Conservation (phyloP, 2,113 vertebrate species). For the Origma solitaria region DNA sequence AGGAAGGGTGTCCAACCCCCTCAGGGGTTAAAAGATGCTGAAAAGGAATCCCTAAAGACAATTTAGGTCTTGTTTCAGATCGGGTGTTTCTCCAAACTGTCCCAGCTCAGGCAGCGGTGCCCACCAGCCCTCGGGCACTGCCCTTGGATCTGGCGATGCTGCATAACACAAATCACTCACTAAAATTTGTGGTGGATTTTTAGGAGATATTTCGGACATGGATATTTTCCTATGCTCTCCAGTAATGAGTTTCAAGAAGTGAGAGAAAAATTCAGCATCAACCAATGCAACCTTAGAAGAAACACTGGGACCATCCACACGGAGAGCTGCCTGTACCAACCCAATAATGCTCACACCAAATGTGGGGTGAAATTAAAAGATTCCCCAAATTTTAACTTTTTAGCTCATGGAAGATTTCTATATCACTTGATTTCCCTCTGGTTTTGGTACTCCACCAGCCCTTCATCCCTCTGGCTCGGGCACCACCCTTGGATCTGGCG, state of each 20-base stretch:
- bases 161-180: rapidly evolving
- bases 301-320: rapidly evolving
- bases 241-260: background rate
- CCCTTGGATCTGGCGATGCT: rapidly evolving
- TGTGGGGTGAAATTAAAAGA: background rate
- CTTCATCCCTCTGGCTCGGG: too few species aligned
- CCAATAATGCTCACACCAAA: rapidly evolving
- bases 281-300: background rate
- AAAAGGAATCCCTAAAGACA: background rate
- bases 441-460: background rate
- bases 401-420: background rate
- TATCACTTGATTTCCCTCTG: background rate
- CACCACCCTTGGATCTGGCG: rapidly evolving
- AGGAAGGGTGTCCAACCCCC: too few species aligned
- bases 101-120: background rate
- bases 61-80: background rate
- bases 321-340: background rate
- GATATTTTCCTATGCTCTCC: background rate
- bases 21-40: background rate
- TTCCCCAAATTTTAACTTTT: background rate
- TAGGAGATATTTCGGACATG: rapidly evolving
- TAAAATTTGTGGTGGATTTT: background rate
- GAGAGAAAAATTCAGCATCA: background rate
- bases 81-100: background rate
- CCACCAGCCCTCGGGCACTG: rapidly evolving